Conservation (phyloP, 1,140 invertebrate species). For the Hycleus phaleratus region DNA sequence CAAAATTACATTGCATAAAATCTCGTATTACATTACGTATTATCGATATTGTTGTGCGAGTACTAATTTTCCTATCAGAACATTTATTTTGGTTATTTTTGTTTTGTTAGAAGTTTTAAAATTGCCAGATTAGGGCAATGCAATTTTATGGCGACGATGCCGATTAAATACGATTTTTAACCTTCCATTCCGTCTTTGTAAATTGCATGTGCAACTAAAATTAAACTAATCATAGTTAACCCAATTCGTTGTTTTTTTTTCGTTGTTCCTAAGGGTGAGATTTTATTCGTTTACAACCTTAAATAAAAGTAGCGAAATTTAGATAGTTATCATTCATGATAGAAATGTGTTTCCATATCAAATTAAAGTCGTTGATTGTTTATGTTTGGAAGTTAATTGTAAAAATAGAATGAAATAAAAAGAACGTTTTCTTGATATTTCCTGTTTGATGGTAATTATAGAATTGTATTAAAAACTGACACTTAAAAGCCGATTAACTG, state of each 20-base stretch:
- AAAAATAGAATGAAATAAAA: background rate
- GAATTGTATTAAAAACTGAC: conserved; percentile 5
- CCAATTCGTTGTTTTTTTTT: conserved; percentile 1
- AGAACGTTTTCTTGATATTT: background rate
- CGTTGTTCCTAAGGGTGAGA: background rate
- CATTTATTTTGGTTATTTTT: background rate
- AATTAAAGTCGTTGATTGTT: conserved; percentile 3
- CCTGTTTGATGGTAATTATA: background rate
- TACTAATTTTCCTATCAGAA: conserved; percentile 17
- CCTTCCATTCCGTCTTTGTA: conserved; percentile 4
- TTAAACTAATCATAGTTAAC: conserved; percentile 16
- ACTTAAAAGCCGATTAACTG: background rate
- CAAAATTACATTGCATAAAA: conserved; percentile 14
- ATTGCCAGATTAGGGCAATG: conserved; percentile 13
- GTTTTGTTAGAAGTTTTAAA: background rate
- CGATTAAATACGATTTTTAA: background rate
- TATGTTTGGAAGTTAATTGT: background rate
- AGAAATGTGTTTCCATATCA: background rate
- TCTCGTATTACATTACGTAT: conserved; percentile 8
- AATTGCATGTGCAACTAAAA: conserved; percentile 21
- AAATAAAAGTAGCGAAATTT: background rate
- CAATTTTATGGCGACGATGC: conserved; percentile 11
- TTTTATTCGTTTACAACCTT: conserved; percentile 1
- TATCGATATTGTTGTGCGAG: conserved; percentile 13
- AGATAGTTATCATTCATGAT: background rate